A percentile compares a stretch with the other conserved stretches of the same genome.
phyloP scores from a whole-genome alignment of 1,140 invertebrate species.

The Tetramorium parvispinum region DNA sequence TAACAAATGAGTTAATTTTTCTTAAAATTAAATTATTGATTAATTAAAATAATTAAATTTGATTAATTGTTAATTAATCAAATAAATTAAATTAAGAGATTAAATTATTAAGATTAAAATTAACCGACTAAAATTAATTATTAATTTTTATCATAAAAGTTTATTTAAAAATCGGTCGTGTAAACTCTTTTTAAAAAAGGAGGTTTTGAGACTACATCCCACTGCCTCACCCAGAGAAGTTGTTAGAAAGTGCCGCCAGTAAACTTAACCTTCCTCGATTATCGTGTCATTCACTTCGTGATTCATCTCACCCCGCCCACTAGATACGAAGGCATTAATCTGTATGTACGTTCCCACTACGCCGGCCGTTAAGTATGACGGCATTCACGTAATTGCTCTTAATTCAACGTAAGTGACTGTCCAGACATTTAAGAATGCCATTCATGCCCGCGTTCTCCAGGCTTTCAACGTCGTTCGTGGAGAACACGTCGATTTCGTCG shows the following conservation, averaged over 20 bases:
- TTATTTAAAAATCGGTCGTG: neutral
- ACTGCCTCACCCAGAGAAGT: neutral
- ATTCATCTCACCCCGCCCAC: constrained; percentile 75
- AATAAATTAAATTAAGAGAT: too few relatives aligned
- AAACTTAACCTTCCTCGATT: constrained; percentile 75
- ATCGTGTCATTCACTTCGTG: constrained; percentile 79
- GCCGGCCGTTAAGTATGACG: constrained; percentile 75
- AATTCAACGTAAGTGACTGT: constrained; percentile 76
- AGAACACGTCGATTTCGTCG: neutral
- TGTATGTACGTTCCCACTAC: constrained; percentile 51
- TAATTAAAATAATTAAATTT: too few relatives aligned
- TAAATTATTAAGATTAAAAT: too few relatives aligned
- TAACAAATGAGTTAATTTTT: neutral
- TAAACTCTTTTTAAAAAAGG: neutral
- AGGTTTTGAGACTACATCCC: neutral
- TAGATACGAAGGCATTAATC: constrained; percentile 64
- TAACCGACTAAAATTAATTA: too few relatives aligned
- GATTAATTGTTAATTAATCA: too few relatives aligned
- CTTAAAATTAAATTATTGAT: too few relatives aligned
- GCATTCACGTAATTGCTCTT: constrained; percentile 80
- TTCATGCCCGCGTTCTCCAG: constrained; percentile 51
- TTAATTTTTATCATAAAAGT: neutral
- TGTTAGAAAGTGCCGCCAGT: constrained; percentile 31
- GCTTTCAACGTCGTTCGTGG: constrained; percentile 8
- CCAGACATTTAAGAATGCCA: constrained; percentile 73